These are phyloP conservation scores for Glaucomys volans DNA, from an alignment of 2,113 vertebrate genomes.

Conservation along the genomic window DNA sequence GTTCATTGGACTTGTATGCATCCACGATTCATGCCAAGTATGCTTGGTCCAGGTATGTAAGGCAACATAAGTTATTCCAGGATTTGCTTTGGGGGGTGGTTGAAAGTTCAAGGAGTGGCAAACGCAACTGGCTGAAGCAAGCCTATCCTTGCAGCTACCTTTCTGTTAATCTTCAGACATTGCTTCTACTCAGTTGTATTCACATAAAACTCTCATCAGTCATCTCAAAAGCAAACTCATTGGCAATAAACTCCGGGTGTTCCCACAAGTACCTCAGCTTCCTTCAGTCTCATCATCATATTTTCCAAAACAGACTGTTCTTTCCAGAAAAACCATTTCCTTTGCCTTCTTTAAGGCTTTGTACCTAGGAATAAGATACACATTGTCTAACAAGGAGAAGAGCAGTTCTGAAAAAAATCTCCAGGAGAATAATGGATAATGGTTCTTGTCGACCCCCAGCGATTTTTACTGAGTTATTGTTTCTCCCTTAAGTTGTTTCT, in stretches of 20 bases:
- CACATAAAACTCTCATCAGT: neutral
- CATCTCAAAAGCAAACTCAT: conserved; percentile 1
- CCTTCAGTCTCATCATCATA: neutral
- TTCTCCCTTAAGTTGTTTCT: neutral
- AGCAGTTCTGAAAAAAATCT: conserved; percentile 1
- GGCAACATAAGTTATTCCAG: neutral
- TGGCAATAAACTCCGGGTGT: neutral
- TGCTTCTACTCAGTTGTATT: neutral
- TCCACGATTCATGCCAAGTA: neutral
- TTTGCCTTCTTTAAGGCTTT: conserved; percentile 43
- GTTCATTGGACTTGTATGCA: neutral
- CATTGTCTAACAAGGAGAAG: neutral
- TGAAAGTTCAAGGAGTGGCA: neutral
- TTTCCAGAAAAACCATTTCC: neutral
- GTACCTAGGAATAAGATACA: neutral
- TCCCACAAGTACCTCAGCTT: neutral
- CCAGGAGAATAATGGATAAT: neutral
- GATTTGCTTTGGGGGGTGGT: neutral
- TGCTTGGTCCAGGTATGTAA: neutral
- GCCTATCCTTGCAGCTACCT: neutral
- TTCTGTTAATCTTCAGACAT: neutral
- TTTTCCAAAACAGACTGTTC: neutral
- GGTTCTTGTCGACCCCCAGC: neutral
- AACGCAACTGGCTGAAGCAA: neutral
- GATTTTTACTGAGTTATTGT: neutral